phyloP scores from a whole-genome alignment of 2,888 invertebrate species.

The Philaethria dido region DNA sequence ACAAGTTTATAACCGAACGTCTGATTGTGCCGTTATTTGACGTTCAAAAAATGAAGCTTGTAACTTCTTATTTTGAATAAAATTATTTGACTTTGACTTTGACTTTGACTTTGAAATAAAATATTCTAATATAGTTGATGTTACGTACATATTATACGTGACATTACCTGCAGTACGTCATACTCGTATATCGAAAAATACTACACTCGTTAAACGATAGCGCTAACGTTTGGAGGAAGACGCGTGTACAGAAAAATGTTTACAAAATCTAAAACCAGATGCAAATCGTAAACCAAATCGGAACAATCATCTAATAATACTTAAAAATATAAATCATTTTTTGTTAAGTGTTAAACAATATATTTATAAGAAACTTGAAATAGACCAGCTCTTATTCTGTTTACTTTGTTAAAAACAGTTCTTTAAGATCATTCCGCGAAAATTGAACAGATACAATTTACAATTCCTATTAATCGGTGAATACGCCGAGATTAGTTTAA shows the following conservation, averaged over 20 bases:
- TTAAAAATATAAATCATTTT: slow-evolving; percentile 19
- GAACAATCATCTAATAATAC: slow-evolving; percentile 27
- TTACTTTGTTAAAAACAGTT: slow-evolving; percentile 12
- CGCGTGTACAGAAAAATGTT: neutral
- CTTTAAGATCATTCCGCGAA: slow-evolving; percentile 14
- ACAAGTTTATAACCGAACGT: too few species aligned
- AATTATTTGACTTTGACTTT: too few species aligned
- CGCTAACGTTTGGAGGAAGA: neutral
- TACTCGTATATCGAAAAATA: neutral
- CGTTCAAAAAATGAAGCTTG: too few species aligned
- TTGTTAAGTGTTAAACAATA: neutral
- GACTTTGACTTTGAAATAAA: too few species aligned
- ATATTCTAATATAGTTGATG: too few species aligned
- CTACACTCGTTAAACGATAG: slow-evolving; percentile 3
- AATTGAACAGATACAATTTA: slow-evolving; percentile 8
- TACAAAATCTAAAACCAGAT: slow-evolving; percentile 28
- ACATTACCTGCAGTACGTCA: neutral
- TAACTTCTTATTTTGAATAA: too few species aligned
- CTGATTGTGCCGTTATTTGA: too few species aligned
- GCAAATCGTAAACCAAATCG: slow-evolving; percentile 20
- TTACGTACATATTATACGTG: neutral
- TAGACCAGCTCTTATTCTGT: slow-evolving; percentile 20
- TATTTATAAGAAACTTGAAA: slow-evolving; percentile 30
- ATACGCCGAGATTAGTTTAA: neutral
- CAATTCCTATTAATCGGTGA: neutral